A percentile compares a stretch with the other conserved stretches of the same genome.
These are phyloP conservation scores for Apocheima hispidaria DNA, from an alignment of 2,888 invertebrate genomes.

Conservation along the genomic window DNA sequence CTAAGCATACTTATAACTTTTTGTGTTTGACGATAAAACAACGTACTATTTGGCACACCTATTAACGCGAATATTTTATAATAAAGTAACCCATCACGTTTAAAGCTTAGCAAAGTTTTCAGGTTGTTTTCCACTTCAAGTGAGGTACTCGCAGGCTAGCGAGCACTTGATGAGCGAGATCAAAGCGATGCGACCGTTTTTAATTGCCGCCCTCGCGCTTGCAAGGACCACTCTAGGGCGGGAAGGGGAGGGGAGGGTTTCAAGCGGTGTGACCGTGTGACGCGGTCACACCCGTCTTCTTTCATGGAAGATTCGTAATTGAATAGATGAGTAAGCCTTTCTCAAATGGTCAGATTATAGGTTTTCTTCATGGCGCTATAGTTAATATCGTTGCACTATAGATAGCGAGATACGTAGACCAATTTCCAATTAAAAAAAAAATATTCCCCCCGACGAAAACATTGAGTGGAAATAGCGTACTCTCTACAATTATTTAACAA, in stretches of 20 bases:
- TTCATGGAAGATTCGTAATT: slow-evolving; percentile 1
- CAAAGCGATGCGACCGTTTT: slow-evolving; percentile 66
- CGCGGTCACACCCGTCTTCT: slow-evolving; percentile 11
- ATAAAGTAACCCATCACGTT: not conserved
- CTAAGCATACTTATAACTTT: too few relatives aligned
- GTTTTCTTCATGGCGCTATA: not conserved
- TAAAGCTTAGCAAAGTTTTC: slow-evolving; percentile 7
- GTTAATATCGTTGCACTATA: not conserved
- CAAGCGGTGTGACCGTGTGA: slow-evolving; percentile 11
- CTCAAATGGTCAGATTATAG: not conserved
- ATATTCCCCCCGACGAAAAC: too few relatives aligned
- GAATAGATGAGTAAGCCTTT: too few relatives aligned
- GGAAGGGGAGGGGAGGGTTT: slow-evolving; percentile 11
- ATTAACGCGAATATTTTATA: too few relatives aligned
- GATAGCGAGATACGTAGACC: too few relatives aligned
- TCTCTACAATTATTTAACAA: too few relatives aligned
- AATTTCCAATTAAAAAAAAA: too few relatives aligned
- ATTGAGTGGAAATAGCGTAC: too few relatives aligned
- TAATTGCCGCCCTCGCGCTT: slow-evolving; percentile 69
- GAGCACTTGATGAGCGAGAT: slow-evolving; percentile 51
- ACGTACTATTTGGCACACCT: too few relatives aligned
- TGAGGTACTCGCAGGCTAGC: slow-evolving; percentile 45
- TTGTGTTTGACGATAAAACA: too few relatives aligned
- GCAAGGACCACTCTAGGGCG: slow-evolving; percentile 9
- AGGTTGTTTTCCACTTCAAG: slow-evolving; percentile 33